These are phyloP conservation scores for Campaea margaritaria DNA, from an alignment of 2,888 invertebrate genomes.

Conservation along the genomic window DNA sequence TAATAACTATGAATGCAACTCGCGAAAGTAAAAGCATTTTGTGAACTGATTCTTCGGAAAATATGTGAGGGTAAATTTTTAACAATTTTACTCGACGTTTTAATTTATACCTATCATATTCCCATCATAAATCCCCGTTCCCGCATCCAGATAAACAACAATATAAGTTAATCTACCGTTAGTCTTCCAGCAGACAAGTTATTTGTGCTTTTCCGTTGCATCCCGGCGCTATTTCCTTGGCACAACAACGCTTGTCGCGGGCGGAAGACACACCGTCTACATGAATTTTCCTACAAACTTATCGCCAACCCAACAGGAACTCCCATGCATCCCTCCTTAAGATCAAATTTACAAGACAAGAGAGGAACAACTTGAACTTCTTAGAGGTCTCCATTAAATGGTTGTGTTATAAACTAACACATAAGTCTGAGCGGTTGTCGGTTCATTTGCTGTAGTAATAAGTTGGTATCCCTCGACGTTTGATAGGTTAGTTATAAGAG, in stretches of 20 bases:
- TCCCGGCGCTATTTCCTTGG: constrained; percentile 70
- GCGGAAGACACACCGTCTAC: constrained; percentile 67
- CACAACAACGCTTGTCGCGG: constrained; percentile 59
- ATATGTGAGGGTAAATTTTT: too few species aligned
- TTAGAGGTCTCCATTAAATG: constrained; percentile 52
- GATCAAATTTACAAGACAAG: constrained; percentile 10
- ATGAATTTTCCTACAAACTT: constrained; percentile 64
- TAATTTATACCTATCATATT: constrained; percentile 5
- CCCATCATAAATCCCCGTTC: constrained; percentile 14
- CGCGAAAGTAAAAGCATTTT: too few species aligned
- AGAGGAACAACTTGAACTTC: constrained; percentile 4
- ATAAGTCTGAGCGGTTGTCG: constrained; percentile 60
- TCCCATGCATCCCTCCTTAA: constrained; percentile 23
- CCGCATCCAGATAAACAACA: constrained; percentile 21
- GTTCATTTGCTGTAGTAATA: constrained; percentile 73
- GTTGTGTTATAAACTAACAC: constrained; percentile 54
- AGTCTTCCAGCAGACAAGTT: constrained; percentile 43
- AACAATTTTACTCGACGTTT: too few species aligned
- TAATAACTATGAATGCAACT: too few species aligned
- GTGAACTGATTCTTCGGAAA: too few species aligned
- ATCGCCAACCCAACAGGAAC: constrained; percentile 41
- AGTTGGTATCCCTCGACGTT: constrained; percentile 64
- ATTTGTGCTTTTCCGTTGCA: constrained; percentile 66
- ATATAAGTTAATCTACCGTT: constrained; percentile 43
- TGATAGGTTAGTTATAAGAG: constrained; percentile 52